Conservation (phyloP, 2,113 vertebrate species). For the Lepisosteus osseus region DNA sequence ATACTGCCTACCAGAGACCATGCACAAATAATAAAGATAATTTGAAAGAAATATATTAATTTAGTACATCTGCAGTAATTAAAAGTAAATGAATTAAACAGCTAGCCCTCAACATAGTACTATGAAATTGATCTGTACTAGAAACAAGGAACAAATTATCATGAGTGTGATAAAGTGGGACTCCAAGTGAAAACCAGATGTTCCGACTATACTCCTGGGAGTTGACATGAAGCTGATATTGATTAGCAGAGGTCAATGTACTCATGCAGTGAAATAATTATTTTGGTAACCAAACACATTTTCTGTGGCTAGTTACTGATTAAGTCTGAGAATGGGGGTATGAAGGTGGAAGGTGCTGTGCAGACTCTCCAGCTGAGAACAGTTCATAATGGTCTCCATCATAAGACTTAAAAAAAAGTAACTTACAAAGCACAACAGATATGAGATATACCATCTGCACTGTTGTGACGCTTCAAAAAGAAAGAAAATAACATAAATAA, state of each 20-base stretch:
- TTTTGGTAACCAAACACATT: conserved; percentile 18
- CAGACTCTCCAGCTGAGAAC: too few relatives aligned
- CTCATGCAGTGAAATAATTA: conserved; percentile 30
- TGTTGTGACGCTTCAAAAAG: neutral
- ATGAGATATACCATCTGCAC: too few relatives aligned
- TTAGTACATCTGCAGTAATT: neutral
- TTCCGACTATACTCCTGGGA: conserved; percentile 23
- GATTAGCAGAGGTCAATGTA: conserved; percentile 33
- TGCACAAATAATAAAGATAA: conserved; percentile 4
- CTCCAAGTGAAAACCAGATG: conserved; percentile 44
- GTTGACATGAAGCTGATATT: conserved; percentile 25
- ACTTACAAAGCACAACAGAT: neutral
- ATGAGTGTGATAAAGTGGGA: conserved; percentile 24
- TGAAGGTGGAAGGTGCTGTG: neutral
- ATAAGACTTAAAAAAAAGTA: neutral
- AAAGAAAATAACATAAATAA: neutral
- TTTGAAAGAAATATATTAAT: neutral
- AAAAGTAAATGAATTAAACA: neutral
- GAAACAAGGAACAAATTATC: conserved; percentile 23
- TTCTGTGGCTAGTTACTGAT: conserved; percentile 26
- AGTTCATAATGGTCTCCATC: neutral
- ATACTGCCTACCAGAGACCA: neutral
- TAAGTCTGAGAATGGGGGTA: conserved; percentile 10
- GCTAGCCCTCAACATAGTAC: conserved; percentile 19
- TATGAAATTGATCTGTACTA: conserved; percentile 18